Conservation (phyloP, 2,797 vertebrate genomes). For the Rhynchonycteris naso region DNA sequence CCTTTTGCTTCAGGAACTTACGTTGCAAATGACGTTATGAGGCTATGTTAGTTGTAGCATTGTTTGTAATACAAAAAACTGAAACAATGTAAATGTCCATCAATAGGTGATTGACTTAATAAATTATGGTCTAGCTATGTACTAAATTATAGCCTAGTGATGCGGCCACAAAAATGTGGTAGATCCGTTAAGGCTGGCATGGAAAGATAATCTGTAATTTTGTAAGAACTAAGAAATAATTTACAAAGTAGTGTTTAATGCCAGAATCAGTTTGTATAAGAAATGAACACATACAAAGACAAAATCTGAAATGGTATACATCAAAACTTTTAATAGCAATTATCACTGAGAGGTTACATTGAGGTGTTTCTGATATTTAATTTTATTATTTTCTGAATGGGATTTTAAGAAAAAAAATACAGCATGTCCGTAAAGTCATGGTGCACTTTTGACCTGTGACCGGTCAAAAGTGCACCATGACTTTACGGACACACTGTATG, state of each 20-base stretch:
- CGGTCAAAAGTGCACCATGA: too few relatives aligned
- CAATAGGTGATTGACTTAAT: not conserved
- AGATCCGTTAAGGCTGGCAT: not conserved
- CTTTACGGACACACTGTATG: too few relatives aligned
- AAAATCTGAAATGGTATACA: not conserved
- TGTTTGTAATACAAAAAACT: not conserved
- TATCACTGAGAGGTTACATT: not conserved
- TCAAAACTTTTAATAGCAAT: not conserved
- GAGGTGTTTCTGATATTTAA: not conserved
- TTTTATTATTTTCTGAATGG: not conserved
- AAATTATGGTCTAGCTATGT: not conserved
- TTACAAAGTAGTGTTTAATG: constrained; percentile 12
- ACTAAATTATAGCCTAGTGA: not conserved
- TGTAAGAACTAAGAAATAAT: not conserved
- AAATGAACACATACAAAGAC: not conserved
- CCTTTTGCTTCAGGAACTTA: not conserved
- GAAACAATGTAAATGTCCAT: not conserved
- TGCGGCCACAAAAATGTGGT: not conserved
- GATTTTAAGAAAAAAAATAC: not conserved
- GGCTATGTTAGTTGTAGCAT: not conserved
- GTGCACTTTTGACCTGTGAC: too few relatives aligned
- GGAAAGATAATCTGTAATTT: constrained; percentile 10
- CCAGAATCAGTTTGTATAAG: not conserved
- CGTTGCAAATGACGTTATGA: not conserved
- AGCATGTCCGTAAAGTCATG: too few relatives aligned